phyloP scores from a whole-genome alignment of 2,797 vertebrate genomes.

The Limnodromus scolopaceus region DNA sequence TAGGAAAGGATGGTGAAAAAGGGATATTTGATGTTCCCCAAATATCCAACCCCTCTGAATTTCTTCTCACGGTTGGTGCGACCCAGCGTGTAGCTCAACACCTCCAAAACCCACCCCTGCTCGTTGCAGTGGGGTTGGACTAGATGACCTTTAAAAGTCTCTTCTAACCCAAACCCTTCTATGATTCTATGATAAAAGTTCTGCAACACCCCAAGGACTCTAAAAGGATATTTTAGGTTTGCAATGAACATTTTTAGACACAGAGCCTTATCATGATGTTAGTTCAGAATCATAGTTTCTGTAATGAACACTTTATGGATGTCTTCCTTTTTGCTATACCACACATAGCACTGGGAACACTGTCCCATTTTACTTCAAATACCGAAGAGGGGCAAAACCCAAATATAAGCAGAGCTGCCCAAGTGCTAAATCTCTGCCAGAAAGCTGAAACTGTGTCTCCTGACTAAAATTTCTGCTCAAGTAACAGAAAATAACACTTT shows the following conservation, averaged over 20 bases:
- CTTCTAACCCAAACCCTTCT: neutral
- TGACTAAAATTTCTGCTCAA: neutral
- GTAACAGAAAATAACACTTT: constrained; percentile 8
- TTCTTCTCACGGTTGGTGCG: neutral
- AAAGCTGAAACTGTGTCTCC: neutral
- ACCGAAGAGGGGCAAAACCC: neutral
- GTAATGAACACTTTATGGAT: neutral
- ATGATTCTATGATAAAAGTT: neutral
- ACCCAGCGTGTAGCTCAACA: neutral
- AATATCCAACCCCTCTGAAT: neutral
- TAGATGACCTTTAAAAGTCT: neutral
- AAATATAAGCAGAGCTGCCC: neutral
- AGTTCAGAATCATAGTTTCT: neutral
- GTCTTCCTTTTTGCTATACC: neutral
- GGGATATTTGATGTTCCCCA: neutral
- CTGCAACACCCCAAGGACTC: fast-evolving
- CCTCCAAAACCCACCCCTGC: neutral
- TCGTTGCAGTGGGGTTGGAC: neutral
- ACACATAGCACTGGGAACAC: neutral
- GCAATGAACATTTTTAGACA: neutral
- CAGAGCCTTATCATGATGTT: neutral
- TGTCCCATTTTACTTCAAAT: neutral
- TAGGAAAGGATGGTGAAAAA: neutral
- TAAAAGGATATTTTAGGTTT: neutral
- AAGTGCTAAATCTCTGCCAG: neutral